phyloP scores from a whole-genome alignment of 2,113 vertebrate genomes.

The Lonchura striata region DNA sequence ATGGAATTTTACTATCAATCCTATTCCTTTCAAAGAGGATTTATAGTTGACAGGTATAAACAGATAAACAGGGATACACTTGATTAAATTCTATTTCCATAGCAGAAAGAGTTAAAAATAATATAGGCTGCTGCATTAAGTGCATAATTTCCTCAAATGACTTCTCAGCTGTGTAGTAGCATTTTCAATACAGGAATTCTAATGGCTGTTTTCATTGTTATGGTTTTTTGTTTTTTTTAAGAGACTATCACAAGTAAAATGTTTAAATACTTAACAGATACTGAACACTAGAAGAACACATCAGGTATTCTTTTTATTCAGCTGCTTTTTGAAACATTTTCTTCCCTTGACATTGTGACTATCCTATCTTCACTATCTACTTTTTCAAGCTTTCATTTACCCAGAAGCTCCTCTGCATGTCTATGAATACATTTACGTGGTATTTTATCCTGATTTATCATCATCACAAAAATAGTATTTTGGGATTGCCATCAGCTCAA shows the following conservation, averaged over 20 bases:
- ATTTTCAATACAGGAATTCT: background rate
- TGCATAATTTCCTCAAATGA: background rate
- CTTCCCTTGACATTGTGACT: background rate
- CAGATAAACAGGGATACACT: background rate
- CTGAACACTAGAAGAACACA: background rate
- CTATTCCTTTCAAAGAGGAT: background rate
- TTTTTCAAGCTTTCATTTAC: background rate
- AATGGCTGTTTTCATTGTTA: background rate
- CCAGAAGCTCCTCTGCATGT: background rate
- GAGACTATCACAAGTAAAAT: background rate
- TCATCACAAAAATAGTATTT: background rate
- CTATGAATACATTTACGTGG: background rate
- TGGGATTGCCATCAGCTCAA: background rate
- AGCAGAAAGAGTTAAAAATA: background rate
- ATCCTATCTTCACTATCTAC: background rate
- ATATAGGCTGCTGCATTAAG: background rate
- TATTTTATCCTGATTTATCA: background rate
- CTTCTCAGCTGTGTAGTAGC: background rate
- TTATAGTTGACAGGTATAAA: background rate
- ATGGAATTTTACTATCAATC: background rate
- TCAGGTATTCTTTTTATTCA: background rate
- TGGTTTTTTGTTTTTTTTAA: background rate
- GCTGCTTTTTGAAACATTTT: background rate
- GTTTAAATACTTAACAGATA: background rate
- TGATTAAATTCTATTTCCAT: background rate